Conservation (phyloP, 2,888 invertebrate species). For the Ectemnius continuus region DNA sequence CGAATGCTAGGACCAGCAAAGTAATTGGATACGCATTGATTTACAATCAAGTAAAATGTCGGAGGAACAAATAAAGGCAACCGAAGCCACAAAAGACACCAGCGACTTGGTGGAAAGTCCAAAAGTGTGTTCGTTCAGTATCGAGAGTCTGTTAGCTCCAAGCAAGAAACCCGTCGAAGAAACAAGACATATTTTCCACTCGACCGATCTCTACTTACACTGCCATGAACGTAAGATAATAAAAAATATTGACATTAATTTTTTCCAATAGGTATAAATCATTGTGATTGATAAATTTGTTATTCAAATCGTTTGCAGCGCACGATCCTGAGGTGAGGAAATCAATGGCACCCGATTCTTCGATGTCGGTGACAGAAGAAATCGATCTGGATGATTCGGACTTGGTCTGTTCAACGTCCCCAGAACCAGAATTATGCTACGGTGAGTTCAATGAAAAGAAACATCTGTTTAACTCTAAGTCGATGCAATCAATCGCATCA, state of each 20-base stretch:
- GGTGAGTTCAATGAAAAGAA: conserved; percentile 57
- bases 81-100: conserved; percentile 40
- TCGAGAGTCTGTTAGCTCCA: conserved; percentile 72
- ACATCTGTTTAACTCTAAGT: too few species aligned
- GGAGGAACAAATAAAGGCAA: conserved; percentile 47
- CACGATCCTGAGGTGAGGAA: conserved; percentile 64
- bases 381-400: conserved; percentile 68
- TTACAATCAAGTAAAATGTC: conserved; percentile 54
- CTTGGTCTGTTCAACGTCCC: conserved; percentile 68
- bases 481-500: too few species aligned
- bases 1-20: neutral
- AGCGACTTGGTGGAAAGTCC: conserved; percentile 51
- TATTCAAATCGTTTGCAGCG: conserved; percentile 45
- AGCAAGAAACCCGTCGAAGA: conserved; percentile 52
- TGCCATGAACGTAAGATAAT: conserved; percentile 57
- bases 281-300: neutral
- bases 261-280: too few species aligned
- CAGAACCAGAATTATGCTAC: conserved; percentile 71
- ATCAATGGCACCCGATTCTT: conserved; percentile 69
- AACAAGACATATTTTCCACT: conserved; percentile 32
- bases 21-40: neutral
- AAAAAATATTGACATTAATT: neutral
- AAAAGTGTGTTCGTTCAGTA: conserved; percentile 70
- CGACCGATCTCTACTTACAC: conserved; percentile 39
- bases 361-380: conserved; percentile 70